Percentiles rank a stretch among this genome's conserved stretches.
These are phyloP conservation scores for Sinotaia quadrata DNA, from an alignment of 2,888 invertebrate genomes.

Conservation along the genomic window DNA sequence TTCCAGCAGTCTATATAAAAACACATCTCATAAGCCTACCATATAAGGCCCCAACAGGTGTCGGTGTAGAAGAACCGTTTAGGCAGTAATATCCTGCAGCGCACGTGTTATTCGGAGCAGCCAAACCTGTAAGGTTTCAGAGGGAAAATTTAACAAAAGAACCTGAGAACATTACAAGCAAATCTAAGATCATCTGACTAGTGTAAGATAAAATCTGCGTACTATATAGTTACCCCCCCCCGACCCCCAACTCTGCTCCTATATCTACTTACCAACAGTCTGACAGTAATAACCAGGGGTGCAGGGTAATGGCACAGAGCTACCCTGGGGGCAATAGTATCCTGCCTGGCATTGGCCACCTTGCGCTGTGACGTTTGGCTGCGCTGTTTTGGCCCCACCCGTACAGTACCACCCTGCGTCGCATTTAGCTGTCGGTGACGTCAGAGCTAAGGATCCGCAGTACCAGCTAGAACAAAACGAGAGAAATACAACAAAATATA, in stretches of 20 bases:
- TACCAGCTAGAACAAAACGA: too few species aligned
- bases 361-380: conserved; percentile 46
- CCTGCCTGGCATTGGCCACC: conserved; percentile 61
- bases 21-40: too few species aligned
- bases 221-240: neutral
- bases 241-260: too few species aligned
- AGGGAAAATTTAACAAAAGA: neutral
- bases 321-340: conserved; percentile 61
- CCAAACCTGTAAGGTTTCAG: conserved; percentile 42
- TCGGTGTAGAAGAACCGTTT: conserved; percentile 88
- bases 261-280: conserved; percentile 49
- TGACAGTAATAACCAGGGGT: conserved; percentile 66
- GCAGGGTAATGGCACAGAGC: conserved; percentile 54
- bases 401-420: conserved; percentile 68
- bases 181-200: neutral
- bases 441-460: conserved; percentile 63
- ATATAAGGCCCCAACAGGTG: conserved; percentile 70
- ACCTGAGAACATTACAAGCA: neutral
- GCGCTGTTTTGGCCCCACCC: conserved; percentile 49
- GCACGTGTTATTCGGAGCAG: conserved; percentile 60
- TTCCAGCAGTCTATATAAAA: too few species aligned
- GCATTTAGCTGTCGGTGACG: conserved; percentile 62
- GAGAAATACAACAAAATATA: too few species aligned
- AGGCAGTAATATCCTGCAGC: conserved; percentile 75
- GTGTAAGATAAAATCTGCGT: neutral